Evolutionary conservation across 2,888 invertebrate species (phyloP), one percentile per base, ranked within the genome.

Genomic region (Euplagia quadripunctaria): DNA sequence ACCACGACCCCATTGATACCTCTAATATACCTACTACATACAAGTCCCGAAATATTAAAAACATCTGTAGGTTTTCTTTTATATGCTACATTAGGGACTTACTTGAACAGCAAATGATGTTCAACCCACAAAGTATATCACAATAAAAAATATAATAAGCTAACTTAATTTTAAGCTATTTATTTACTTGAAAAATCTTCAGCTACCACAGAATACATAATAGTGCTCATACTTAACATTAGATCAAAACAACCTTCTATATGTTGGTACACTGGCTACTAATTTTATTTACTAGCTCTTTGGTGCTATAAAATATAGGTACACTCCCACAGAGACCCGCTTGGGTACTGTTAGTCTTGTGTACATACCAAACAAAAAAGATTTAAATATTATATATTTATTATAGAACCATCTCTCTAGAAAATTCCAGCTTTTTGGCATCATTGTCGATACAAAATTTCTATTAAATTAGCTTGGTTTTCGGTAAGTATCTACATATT

Each of bases 241-340:
- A 68, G 58, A 58, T 20, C 43, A 58, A 16, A 43, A 31, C 58
- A 63, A 58, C 17, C 17, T n/a, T 20, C 43, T 20, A 14, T 20
- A 58, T 61, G 20, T 68, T 46, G 42, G 43, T 42, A 58, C 31
- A 61, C 68, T 68, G 68, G 68, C 68, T 42, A 58, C 51, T 51
- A 31, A 42, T 42, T 64, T 31, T 16, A 64, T 16, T 55, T n/a
- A 41, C 14, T 31, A n/a, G 9, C 49, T 61, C 61, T 46, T 68
- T 61, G 58, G 68, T 61, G 20, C 16, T 42, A 17, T 51, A 51
- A 20, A 42, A 11, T 4, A 16, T 6, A 4, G 16, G 17, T 6
- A 17, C 7, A 52, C 17, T 52, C 17, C 6, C 52, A 52, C 12
- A 52, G 52, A 52, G 6, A 5, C 16, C 1, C 12, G 12, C 12